phyloP scores from a whole-genome alignment of 2,888 invertebrate genomes.

The Brachylomia viminalis region DNA sequence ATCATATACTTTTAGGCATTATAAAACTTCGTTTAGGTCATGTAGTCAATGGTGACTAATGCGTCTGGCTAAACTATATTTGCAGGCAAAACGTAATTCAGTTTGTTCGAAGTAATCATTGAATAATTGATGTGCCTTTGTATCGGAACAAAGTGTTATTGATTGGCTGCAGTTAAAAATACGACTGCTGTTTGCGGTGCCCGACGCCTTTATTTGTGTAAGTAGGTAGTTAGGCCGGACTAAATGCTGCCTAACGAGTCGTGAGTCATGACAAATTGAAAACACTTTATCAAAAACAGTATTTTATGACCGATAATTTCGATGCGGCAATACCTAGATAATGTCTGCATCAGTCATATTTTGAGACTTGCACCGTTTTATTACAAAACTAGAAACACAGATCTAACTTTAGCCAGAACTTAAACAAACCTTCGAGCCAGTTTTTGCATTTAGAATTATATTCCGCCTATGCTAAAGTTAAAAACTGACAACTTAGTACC shows the following conservation, averaged over 20 bases:
- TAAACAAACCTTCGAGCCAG: background rate
- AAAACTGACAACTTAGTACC: background rate
- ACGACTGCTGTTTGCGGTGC: background rate
- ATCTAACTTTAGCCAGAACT: background rate
- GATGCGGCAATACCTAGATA: too few relatives aligned
- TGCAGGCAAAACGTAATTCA: background rate
- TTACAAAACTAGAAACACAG: too few relatives aligned
- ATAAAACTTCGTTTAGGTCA: too few relatives aligned
- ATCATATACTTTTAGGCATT: too few relatives aligned
- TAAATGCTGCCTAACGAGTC: background rate
- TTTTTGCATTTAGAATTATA: background rate
- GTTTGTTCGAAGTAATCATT: constrained; percentile 15
- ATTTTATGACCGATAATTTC: background rate
- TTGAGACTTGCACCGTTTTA: background rate
- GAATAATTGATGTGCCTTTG: constrained; percentile 12
- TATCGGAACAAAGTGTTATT: constrained; percentile 20
- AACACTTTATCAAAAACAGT: background rate
- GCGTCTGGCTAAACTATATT: background rate
- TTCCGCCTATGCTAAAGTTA: background rate
- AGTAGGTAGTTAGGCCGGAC: background rate
- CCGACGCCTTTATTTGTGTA: background rate
- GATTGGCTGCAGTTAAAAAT: constrained; percentile 14
- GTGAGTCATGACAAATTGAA: background rate
- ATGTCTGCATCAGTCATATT: background rate
- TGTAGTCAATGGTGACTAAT: background rate